phyloP scores from a whole-genome alignment of 2,797 vertebrate genomes.

The Erpetoichthys calabaricus region DNA sequence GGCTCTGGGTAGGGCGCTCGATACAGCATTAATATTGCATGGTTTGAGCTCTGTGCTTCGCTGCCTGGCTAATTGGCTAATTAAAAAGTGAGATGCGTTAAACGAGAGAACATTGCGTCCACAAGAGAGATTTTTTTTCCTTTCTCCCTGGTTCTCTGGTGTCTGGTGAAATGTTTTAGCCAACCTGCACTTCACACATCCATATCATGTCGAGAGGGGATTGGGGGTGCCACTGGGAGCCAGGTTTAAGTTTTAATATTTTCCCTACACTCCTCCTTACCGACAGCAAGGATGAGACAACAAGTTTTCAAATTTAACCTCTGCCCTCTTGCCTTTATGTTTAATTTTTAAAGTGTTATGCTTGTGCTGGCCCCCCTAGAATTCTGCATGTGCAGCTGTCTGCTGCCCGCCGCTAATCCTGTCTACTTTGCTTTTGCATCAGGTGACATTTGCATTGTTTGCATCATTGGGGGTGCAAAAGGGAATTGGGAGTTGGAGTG shows the following conservation, averaged over 20 bases:
- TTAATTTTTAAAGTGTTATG: background rate
- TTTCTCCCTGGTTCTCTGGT: constrained; percentile 26
- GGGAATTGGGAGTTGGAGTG: no score
- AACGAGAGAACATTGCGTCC: constrained; percentile 49
- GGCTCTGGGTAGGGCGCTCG: constrained; percentile 35
- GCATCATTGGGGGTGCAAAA: no score
- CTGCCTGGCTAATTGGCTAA: constrained; percentile 84
- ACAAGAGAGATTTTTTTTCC: constrained; percentile 41
- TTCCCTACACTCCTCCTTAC: constrained; percentile 6
- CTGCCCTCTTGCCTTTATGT: constrained; percentile 1
- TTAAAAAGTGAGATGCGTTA: constrained; percentile 80
- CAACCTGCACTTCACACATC: no score
- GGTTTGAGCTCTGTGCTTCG: constrained; percentile 55
- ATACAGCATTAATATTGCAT: constrained; percentile 88
- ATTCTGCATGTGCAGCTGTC: background rate
- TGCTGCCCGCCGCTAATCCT: constrained; percentile 4
- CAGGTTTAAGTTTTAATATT: constrained; percentile 11
- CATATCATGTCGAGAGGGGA: no score
- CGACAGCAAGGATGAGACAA: constrained; percentile 7
- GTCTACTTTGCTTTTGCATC: background rate
- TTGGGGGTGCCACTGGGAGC: constrained; percentile 12
- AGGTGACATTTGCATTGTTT: background rate
- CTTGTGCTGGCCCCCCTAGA: background rate
- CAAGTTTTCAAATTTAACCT: constrained; percentile 16
- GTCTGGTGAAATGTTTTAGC: constrained; percentile 12